Percentiles rank a stretch among this genome's conserved stretches.
These are phyloP conservation scores for Didymodactylos carnosus DNA, from an alignment of 2,888 invertebrate species.

Conservation along the genomic window DNA sequence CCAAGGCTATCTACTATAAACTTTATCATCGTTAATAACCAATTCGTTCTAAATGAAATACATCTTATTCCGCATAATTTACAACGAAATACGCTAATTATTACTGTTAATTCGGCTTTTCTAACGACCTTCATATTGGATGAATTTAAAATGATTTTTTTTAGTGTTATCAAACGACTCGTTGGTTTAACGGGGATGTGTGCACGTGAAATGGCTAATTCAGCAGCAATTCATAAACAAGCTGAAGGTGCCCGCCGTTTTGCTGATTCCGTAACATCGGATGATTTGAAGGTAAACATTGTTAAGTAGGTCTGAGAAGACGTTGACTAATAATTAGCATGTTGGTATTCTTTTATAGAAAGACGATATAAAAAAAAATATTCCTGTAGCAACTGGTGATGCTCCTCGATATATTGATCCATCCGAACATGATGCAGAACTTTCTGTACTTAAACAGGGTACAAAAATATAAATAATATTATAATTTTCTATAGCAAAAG, in stretches of 20 bases:
- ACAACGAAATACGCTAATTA: no score
- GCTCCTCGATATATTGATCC: not conserved
- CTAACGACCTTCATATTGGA: no score
- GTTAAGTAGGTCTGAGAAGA: not conserved
- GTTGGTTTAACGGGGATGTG: not conserved
- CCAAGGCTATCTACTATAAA: not conserved
- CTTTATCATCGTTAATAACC: no score
- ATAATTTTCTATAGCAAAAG: not conserved
- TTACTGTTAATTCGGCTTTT: no score
- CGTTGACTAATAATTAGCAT: not conserved
- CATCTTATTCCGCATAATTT: no score
- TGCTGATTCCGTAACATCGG: not conserved
- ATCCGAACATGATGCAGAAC: not conserved
- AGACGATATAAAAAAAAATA: not conserved
- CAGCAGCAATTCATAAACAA: conserved; percentile 9
- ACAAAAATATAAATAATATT: not conserved
- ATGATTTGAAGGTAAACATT: not conserved
- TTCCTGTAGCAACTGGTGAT: not conserved
- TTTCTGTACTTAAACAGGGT: not conserved
- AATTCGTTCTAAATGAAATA: no score
- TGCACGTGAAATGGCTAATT: conserved; percentile 5
- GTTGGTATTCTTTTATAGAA: not conserved
- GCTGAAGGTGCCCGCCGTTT: conserved; percentile 6
- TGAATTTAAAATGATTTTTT: not conserved
- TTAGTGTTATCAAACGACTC: conserved; percentile 9